Evolutionary conservation across 2,888 invertebrate genomes (phyloP).

Genomic region (Erannis defoliaria): DNA sequence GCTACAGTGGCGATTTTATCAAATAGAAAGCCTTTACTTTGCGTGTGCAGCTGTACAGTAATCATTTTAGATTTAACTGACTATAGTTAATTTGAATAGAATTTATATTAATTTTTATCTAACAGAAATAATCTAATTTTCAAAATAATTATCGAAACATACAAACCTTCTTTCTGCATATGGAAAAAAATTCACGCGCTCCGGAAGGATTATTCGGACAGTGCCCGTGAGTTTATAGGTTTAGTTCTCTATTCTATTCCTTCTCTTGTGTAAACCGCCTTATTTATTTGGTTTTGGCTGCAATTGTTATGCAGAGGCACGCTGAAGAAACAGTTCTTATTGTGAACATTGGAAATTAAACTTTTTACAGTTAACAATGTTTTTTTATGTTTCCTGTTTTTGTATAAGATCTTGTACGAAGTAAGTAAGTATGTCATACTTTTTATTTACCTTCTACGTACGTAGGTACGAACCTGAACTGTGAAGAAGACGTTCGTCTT

Average conservation of each 20-base stretch:
- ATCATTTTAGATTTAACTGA: too few species aligned
- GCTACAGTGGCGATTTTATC: too few species aligned
- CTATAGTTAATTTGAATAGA: too few species aligned
- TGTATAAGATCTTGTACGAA: too few species aligned
- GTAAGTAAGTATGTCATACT: too few species aligned
- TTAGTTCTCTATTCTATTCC: constrained; percentile 30
- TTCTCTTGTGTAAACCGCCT: constrained; percentile 10
- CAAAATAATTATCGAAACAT: not conserved
- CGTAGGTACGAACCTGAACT: not conserved
- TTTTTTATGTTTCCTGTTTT: too few species aligned
- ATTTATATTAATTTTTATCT: too few species aligned
- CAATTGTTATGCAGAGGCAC: constrained; percentile 24
- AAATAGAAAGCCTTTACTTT: too few species aligned
- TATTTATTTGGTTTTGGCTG: constrained; percentile 16
- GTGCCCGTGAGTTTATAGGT: constrained; percentile 29
- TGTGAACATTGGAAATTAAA: constrained; percentile 9
- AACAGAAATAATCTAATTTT: too few species aligned
- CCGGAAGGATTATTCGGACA: constrained; percentile 39
- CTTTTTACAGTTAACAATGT: not conserved
- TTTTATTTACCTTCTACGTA: too few species aligned
- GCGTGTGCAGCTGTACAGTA: too few species aligned
- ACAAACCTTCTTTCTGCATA: not conserved
- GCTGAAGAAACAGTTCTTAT: constrained; percentile 21
- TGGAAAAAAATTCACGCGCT: not conserved
- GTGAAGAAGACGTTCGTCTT: too few species aligned